Conservation (phyloP, 2,888 invertebrate genomes). For the Caenorhabditis panamensis region DNA sequence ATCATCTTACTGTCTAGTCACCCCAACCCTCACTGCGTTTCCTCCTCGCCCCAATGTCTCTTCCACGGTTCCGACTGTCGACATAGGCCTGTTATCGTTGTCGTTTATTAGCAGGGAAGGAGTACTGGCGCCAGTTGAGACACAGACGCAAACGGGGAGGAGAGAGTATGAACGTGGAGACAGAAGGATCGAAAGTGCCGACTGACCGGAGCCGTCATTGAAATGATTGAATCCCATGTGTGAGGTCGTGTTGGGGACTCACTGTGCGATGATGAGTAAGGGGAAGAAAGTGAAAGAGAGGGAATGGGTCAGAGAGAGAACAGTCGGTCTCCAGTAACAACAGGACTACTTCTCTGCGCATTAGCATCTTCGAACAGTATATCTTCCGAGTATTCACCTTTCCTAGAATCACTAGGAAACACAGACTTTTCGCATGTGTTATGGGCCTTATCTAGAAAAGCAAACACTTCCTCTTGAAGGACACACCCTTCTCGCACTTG, state of each 20-base stretch:
- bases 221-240: constrained; percentile 16
- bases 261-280: neutral
- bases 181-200: constrained; percentile 25
- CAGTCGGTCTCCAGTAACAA: neutral
- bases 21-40: constrained; percentile 21
- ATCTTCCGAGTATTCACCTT: too few species aligned
- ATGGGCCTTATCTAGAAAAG: neutral
- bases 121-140: constrained; percentile 14
- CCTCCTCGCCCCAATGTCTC: neutral
- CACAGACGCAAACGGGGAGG: constrained; percentile 2
- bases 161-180: constrained; percentile 26
- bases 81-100: constrained; percentile 48
- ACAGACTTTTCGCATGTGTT: neutral
- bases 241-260: neutral
- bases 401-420: too few species aligned
- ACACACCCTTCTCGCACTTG: constrained; percentile 8
- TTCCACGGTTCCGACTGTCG: constrained; percentile 25
- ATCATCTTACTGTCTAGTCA: constrained; percentile 30
- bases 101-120: constrained; percentile 45
- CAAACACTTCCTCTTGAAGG: constrained; percentile 13
- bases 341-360: too few species aligned
- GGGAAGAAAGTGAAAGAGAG: neutral
- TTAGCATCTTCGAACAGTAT: too few species aligned
- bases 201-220: constrained; percentile 32
- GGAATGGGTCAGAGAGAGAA: neutral